These are phyloP conservation scores for Habrosyne pyritoides DNA, from an alignment of 2,888 invertebrate species.

Conservation along the genomic window DNA sequence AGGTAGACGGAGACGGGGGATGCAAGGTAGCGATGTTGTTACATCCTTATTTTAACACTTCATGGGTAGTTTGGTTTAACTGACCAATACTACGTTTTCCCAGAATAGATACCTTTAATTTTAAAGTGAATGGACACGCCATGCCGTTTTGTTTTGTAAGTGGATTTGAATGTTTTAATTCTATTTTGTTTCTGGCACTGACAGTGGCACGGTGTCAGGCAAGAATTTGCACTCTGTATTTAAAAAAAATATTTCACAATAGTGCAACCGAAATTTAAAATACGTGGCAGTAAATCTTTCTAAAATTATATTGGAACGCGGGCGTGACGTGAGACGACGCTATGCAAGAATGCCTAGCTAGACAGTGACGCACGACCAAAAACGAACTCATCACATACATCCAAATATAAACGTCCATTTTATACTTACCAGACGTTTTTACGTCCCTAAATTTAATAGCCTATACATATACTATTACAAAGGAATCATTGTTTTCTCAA, in stretches of 20 bases:
- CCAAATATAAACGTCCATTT: conserved; percentile 42
- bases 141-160: not conserved
- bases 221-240: not conserved
- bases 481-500: conserved; percentile 79
- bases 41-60: not conserved
- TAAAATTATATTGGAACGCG: conserved; percentile 64
- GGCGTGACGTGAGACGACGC: conserved; percentile 38
- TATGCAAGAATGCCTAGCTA: conserved; percentile 32
- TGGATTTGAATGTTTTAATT: not conserved
- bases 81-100: too few species aligned
- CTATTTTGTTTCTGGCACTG: not conserved
- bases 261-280: conserved; percentile 40
- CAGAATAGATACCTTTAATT: too few species aligned
- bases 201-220: not conserved
- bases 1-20: not conserved
- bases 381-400: not conserved
- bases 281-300: conserved; percentile 69
- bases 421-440: conserved; percentile 56
- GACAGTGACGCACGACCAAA: conserved; percentile 16
- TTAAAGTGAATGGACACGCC: not conserved
- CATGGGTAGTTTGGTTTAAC: not conserved
- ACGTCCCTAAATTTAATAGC: conserved; percentile 71
- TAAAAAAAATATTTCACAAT: too few species aligned
- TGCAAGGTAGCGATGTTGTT: not conserved
- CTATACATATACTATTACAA: conserved; percentile 81